Percentiles rank a stretch among this genome's conserved stretches.
Conservation (phyloP, 2,113 vertebrate genomes). For the Todiramphus saurophagus region DNA sequence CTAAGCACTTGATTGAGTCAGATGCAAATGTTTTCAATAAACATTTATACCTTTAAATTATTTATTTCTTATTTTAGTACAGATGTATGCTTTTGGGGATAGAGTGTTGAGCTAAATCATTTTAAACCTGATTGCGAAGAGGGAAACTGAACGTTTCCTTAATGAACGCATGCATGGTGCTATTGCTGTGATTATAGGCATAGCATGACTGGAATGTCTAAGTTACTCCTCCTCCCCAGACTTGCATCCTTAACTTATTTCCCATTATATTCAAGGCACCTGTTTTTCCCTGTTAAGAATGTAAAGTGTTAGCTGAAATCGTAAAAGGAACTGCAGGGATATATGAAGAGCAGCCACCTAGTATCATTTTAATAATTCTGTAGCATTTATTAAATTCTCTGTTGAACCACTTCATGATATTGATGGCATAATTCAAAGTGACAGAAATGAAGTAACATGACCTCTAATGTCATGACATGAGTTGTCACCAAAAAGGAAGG, state of each 20-base stretch:
- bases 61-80: constrained; percentile 49
- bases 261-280: constrained; percentile 19
- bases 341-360: neutral
- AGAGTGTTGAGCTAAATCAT: constrained; percentile 43
- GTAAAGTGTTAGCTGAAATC: neutral
- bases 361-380: constrained; percentile 23
- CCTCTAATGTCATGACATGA: constrained; percentile 45
- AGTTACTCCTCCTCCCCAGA: neutral
- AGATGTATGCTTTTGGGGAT: constrained; percentile 37
- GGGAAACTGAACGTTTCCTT: constrained; percentile 24
- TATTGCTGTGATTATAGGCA: constrained; percentile 13
- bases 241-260: neutral
- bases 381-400: constrained; percentile 6
- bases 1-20: neutral
- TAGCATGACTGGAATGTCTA: constrained; percentile 17
- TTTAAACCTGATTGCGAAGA: constrained; percentile 45
- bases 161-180: constrained; percentile 25
- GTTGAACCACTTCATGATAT: neutral
- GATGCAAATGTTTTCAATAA: constrained; percentile 63
- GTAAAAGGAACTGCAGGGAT: neutral
- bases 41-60: constrained; percentile 27
- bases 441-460: constrained; percentile 9
- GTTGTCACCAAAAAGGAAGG: constrained; percentile 5
- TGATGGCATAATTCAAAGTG: neutral
- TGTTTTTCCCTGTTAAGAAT: neutral